Conservation (phyloP, 2,888 invertebrate genomes). For the Eupeodes latifasciatus region DNA sequence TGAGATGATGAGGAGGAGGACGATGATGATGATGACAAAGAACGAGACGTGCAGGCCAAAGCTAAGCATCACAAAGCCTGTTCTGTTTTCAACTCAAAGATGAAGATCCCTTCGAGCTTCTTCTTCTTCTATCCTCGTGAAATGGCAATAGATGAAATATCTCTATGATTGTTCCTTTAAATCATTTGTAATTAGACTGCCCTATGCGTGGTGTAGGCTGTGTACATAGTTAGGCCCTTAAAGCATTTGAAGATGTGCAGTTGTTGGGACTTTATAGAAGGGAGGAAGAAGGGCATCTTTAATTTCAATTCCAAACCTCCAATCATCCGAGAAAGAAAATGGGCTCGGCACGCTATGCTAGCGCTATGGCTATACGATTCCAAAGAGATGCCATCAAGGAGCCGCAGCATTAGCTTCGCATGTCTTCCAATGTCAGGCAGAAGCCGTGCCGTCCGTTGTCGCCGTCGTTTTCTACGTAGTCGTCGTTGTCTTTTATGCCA, state of each 20-base stretch:
- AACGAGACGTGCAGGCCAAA: slow-evolving; percentile 53
- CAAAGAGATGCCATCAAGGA: slow-evolving; percentile 57
- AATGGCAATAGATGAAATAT: slow-evolving; percentile 71
- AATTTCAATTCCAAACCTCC: slow-evolving; percentile 40
- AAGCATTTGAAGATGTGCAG: not conserved
- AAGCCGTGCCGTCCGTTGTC: slow-evolving; percentile 24
- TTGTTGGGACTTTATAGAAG: not conserved
- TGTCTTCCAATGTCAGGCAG: slow-evolving; percentile 58
- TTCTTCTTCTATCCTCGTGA: slow-evolving; percentile 11
- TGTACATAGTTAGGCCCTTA: not conserved
- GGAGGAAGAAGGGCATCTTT: not conserved
- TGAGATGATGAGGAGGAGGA: not conserved
- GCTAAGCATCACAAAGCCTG: slow-evolving; percentile 27
- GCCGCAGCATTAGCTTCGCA: slow-evolving; percentile 61
- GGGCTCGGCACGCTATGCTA: slow-evolving; percentile 58
- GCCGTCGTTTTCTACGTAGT: slow-evolving; percentile 5
- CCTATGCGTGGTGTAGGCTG: slow-evolving; percentile 49
- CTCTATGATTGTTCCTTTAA: slow-evolving; percentile 56
- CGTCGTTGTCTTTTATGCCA: slow-evolving; percentile 23
- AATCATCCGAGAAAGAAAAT: slow-evolving; percentile 61
- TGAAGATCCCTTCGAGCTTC: slow-evolving; percentile 17
- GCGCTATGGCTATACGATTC: slow-evolving; percentile 27
- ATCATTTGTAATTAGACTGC: slow-evolving; percentile 74
- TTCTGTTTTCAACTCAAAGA: not conserved
- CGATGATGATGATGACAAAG: slow-evolving; percentile 38